Conservation (phyloP, 2,797 vertebrate species). For the Hoplostethus atlanticus region DNA sequence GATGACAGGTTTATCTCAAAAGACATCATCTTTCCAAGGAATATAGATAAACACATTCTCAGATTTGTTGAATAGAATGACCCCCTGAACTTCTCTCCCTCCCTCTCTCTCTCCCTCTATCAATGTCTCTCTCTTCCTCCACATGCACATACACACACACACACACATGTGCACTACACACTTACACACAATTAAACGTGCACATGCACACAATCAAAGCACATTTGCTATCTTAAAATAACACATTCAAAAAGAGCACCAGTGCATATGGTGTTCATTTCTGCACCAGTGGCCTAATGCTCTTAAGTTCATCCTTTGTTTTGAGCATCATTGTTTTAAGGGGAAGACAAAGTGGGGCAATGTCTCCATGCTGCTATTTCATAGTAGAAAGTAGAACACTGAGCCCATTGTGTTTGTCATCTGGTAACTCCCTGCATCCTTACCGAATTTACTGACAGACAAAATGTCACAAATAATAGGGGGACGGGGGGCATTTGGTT, state of each 20-base stretch:
- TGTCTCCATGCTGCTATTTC: conserved; percentile 55
- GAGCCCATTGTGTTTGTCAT: conserved; percentile 68
- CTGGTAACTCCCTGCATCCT: conserved; percentile 56
- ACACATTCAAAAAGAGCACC: conserved; percentile 51
- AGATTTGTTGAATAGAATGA: conserved; percentile 33
- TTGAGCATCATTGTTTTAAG: conserved; percentile 73
- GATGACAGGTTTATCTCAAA: conserved; percentile 63
- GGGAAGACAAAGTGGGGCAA: conserved; percentile 64
- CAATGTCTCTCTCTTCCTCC: not conserved
- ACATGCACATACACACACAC: not conserved
- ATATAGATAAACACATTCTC: conserved; percentile 43
- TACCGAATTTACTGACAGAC: conserved; percentile 47
- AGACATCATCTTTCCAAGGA: conserved; percentile 50
- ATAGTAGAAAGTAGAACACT: conserved; percentile 67
- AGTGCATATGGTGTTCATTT: conserved; percentile 73
- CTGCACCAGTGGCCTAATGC: conserved; percentile 75
- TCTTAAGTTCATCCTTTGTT: conserved; percentile 78
- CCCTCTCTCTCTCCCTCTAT: not conserved
- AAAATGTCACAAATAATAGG: conserved; percentile 31
- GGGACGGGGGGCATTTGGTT: not conserved
- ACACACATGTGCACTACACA: conserved; percentile 15
- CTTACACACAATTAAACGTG: conserved; percentile 9
- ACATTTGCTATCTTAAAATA: conserved; percentile 62
- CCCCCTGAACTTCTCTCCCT: not conserved
- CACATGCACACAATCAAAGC: conserved; percentile 44